phyloP scores from a whole-genome alignment of 2,797 vertebrate genomes.

The Heterohyrax brucei region DNA sequence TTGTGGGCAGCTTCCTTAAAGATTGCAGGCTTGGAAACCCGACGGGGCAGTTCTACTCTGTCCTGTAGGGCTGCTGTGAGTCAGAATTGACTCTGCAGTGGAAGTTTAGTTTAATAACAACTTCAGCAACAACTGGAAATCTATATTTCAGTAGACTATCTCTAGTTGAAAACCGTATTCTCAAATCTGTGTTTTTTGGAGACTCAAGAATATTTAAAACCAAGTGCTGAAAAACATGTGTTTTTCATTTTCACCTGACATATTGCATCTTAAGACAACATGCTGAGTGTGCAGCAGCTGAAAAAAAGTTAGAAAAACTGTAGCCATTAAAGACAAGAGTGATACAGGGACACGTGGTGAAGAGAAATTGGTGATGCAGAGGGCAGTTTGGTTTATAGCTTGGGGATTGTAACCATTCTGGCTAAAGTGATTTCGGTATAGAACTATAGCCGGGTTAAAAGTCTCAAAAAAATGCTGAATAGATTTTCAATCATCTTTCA shows the following conservation, averaged over 20 bases:
- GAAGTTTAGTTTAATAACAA: background rate
- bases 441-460: background rate
- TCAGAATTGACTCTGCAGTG: too few relatives aligned
- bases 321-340: slow-evolving; percentile 60
- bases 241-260: slow-evolving; percentile 84
- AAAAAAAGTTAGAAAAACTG: slow-evolving; percentile 73
- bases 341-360: slow-evolving; percentile 21
- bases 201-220: slow-evolving; percentile 74
- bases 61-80: too few relatives aligned
- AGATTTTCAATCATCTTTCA: slow-evolving; percentile 45
- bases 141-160: background rate
- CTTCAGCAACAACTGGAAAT: slow-evolving; percentile 13
- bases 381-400: slow-evolving; percentile 48
- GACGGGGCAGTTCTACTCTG: too few relatives aligned
- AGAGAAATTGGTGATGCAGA: slow-evolving; percentile 56
- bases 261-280: slow-evolving; percentile 73
- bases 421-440: slow-evolving; percentile 17
- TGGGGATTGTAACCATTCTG: background rate
- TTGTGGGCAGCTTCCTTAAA: too few relatives aligned
- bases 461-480: slow-evolving; percentile 8
- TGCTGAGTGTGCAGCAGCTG: slow-evolving; percentile 70
- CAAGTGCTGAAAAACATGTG: slow-evolving; percentile 75
- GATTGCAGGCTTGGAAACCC: too few relatives aligned
- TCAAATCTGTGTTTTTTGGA: slow-evolving; percentile 71
- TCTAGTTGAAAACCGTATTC: slow-evolving; percentile 59